Evolutionary conservation across 2,888 invertebrate species (phyloP).

Genomic region (Microctonus aethiopoides): DNA sequence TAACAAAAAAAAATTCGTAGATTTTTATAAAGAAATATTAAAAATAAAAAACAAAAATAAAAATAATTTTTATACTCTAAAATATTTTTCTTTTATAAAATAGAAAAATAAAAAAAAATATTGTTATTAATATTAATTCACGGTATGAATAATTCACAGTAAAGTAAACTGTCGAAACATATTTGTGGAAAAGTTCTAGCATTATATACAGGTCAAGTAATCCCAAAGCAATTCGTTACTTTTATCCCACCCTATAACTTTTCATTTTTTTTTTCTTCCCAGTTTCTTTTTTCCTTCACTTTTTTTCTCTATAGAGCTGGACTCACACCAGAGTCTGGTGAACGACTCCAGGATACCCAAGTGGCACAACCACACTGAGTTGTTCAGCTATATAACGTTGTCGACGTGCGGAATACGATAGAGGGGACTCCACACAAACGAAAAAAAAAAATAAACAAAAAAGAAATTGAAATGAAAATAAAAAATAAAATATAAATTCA

Average conservation of each 20-base stretch:
- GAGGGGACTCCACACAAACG: background rate
- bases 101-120: background rate
- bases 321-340: conserved; percentile 8
- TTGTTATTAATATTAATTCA: background rate
- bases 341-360: conserved; percentile 33
- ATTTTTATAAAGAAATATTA: too few relatives aligned
- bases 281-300: background rate
- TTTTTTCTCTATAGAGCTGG: conserved; percentile 24
- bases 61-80: too few relatives aligned
- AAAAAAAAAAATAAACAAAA: background rate
- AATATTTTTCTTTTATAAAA: background rate
- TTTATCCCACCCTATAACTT: conserved; percentile 43
- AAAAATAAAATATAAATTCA: background rate
- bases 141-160: background rate
- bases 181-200: background rate
- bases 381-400: conserved; percentile 20
- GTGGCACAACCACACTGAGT: conserved; percentile 21
- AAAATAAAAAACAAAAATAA: too few relatives aligned
- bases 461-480: background rate
- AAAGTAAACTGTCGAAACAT: background rate
- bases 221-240: conserved; percentile 57
- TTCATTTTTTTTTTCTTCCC: conserved; percentile 47
- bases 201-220: conserved; percentile 38
- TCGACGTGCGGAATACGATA: background rate
- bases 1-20: too few relatives aligned